These are phyloP conservation scores for Mandrillus leucophaeus DNA, from an alignment of 2,113 vertebrate species.

Conservation along the genomic window DNA sequence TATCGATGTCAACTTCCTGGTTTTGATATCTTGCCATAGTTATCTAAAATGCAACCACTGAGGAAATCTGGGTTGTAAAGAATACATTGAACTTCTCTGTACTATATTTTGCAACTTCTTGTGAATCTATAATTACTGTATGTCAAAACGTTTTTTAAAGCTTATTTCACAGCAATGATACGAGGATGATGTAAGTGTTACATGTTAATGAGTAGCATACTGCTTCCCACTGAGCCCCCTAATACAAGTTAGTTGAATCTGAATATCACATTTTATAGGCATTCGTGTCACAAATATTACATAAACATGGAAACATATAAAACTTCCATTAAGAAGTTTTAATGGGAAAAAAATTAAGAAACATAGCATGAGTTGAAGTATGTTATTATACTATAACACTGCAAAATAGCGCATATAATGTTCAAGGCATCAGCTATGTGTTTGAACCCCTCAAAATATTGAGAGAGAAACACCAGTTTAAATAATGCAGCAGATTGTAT, in stretches of 20 bases:
- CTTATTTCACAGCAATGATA: not conserved
- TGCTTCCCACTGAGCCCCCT: not conserved
- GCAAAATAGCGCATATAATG: not conserved
- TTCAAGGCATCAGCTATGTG: not conserved
- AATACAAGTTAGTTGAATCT: not conserved
- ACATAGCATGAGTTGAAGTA: not conserved
- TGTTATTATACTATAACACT: not conserved
- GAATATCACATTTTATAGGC: not conserved
- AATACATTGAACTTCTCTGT: not conserved
- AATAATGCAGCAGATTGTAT: not conserved
- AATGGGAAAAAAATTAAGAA: not conserved
- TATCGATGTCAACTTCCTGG: not conserved
- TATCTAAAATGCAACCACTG: not conserved
- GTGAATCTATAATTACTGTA: not conserved
- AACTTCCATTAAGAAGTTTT: not conserved
- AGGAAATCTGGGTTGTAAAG: not conserved
- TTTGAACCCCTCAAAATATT: not conserved
- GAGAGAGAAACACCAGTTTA: not conserved
- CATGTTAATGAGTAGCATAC: not conserved
- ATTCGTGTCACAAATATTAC: not conserved
- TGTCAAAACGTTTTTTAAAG: not conserved
- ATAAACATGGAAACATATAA: not conserved
- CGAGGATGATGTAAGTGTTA: not conserved
- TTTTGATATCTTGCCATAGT: not conserved
- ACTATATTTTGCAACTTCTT: not conserved